Conservation (phyloP, 2,797 vertebrate species). For the Rhabdomys pumilio region DNA sequence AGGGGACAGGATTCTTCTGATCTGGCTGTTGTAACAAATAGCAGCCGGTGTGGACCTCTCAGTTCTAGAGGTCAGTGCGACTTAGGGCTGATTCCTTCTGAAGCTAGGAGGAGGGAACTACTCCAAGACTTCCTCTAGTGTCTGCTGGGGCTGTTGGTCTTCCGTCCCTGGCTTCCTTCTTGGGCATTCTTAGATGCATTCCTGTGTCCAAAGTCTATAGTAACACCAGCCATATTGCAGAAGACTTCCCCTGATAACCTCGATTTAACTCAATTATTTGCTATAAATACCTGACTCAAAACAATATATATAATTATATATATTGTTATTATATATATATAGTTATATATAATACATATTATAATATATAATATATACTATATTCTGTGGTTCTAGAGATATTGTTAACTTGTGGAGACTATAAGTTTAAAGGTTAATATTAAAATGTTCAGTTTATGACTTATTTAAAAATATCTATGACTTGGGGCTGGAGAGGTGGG, state of each 20-base stretch:
- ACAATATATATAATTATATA: background rate
- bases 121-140: background rate
- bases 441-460: background rate
- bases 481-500: background rate
- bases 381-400: background rate
- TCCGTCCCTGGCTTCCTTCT: background rate
- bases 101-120: background rate
- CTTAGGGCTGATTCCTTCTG: background rate
- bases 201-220: background rate
- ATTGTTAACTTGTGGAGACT: too few species aligned
- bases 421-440: background rate
- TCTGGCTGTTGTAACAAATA: background rate
- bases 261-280: background rate
- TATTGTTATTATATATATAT: too few species aligned
- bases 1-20: rapidly evolving
- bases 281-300: background rate
- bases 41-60: too few species aligned
- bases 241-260: background rate
- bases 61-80: background rate
- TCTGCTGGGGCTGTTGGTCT: background rate
- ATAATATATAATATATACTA: background rate
- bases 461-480: background rate
- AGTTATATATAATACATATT: too few species aligned
- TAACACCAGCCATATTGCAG: background rate
- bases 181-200: rapidly evolving